phyloP scores from a whole-genome alignment of 2,888 invertebrate genomes.

The Andrena haemorrhoa region DNA sequence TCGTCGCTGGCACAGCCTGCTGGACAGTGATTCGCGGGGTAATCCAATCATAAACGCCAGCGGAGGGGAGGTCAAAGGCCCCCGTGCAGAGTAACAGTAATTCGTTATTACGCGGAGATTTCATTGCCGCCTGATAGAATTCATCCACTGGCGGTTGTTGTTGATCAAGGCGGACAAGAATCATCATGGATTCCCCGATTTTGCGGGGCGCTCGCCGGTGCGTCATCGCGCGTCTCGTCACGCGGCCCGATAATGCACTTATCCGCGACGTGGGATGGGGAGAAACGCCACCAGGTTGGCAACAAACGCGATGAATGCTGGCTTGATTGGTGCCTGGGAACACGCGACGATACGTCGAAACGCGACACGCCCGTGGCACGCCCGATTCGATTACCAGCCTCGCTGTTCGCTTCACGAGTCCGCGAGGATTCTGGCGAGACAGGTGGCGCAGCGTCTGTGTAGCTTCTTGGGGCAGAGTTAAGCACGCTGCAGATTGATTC shows the following conservation, averaged over 20 bases:
- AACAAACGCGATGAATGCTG: slow-evolving; percentile 81
- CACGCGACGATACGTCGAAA: slow-evolving; percentile 69
- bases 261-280: slow-evolving; percentile 43
- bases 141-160: neutral
- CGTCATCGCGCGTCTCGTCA: slow-evolving; percentile 58
- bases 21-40: slow-evolving; percentile 4
- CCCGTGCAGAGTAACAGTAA: slow-evolving; percentile 17
- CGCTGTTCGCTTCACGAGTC: slow-evolving; percentile 31
- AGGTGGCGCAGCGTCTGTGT: neutral
- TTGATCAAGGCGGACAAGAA: slow-evolving; percentile 2
- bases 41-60: slow-evolving; percentile 24
- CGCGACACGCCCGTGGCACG: slow-evolving; percentile 32
- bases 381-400: slow-evolving; percentile 30
- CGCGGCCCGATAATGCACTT: slow-evolving; percentile 62
- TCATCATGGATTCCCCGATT: slow-evolving; percentile 31
- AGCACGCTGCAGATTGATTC: neutral
- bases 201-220: slow-evolving; percentile 32
- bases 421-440: slow-evolving; percentile 1
- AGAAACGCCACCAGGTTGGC: slow-evolving; percentile 59
- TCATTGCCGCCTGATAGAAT: slow-evolving; percentile 36
- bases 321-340: slow-evolving; percentile 80
- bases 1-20: slow-evolving; percentile 3
- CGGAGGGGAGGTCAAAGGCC: slow-evolving; percentile 16
- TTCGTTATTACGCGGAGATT: slow-evolving; percentile 39
- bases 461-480: neutral